Percentiles rank a stretch among this genome's conserved stretches.
These are phyloP conservation scores for Coelopa pilipes DNA, from an alignment of 2,888 invertebrate species.

Conservation along the genomic window DNA sequence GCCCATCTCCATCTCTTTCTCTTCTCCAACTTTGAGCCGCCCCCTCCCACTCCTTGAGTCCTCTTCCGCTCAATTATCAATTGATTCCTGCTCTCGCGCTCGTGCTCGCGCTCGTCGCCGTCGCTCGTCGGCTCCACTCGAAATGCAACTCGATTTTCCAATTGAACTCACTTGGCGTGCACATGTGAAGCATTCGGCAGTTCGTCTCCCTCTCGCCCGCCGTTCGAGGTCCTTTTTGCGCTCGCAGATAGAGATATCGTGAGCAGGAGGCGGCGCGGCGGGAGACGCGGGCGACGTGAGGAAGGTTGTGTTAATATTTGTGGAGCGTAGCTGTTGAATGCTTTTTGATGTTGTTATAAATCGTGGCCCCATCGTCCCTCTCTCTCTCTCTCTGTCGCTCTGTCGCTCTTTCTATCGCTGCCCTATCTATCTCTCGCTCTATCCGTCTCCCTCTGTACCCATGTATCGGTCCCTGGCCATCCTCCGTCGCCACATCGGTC, in stretches of 20 bases:
- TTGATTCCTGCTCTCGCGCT: conserved; percentile 7
- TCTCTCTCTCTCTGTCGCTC: conserved; percentile 2
- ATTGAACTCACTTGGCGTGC: conserved; percentile 54
- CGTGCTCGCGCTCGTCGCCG: neutral
- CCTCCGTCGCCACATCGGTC: too few species aligned
- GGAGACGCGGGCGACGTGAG: neutral
- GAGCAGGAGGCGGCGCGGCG: neutral
- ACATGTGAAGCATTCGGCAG: conserved; percentile 12
- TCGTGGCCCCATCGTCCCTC: neutral
- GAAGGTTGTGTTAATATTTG: conserved; percentile 22
- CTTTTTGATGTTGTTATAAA: conserved; percentile 27
- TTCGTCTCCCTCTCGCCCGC: neutral
- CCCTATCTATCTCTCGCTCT: neutral
- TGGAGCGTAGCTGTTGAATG: conserved; percentile 33
- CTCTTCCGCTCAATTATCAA: conserved; percentile 13
- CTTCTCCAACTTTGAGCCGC: neutral
- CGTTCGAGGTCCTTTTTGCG: neutral
- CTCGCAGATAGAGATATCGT: conserved; percentile 1
- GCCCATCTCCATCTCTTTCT: neutral
- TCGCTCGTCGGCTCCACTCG: conserved; percentile 25
- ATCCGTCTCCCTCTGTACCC: neutral
- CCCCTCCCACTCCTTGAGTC: neutral
- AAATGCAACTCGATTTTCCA: conserved; percentile 64
- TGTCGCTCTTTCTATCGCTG: neutral
- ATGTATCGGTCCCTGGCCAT: too few species aligned